These are phyloP conservation scores for Ceratotherium simum DNA, from an alignment of 2,113 vertebrate species.

Conservation along the genomic window DNA sequence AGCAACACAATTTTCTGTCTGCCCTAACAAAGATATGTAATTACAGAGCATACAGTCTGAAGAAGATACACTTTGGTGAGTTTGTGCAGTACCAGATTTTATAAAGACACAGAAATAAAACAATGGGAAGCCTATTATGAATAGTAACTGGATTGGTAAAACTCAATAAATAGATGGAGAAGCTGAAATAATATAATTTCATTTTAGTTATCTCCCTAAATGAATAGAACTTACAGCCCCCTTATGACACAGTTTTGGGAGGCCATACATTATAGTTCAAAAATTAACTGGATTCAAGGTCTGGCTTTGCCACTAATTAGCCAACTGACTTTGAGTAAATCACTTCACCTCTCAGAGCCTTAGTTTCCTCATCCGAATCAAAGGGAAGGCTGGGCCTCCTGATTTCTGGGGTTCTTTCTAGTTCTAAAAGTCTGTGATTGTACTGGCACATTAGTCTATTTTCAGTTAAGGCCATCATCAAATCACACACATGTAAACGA, in stretches of 20 bases:
- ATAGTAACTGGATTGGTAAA: background rate
- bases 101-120: background rate
- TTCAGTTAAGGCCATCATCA: background rate
- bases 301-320: background rate
- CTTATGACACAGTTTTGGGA: background rate
- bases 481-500: background rate
- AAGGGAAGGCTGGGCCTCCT: background rate
- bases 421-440: background rate
- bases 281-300: background rate
- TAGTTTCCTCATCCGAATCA: background rate
- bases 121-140: background rate
- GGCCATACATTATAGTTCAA: background rate
- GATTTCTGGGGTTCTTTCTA: background rate
- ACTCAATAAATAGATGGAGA: background rate
- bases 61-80: background rate
- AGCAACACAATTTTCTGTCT: background rate
- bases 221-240: background rate
- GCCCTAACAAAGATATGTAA: background rate
- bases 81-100: background rate
- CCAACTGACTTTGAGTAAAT: background rate
- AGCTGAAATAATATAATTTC: background rate
- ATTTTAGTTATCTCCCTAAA: background rate
- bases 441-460: background rate
- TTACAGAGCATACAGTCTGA: background rate
- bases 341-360: background rate